Base-by-base conservation (phyloP, 1,140 invertebrate species). In the Zaprionus nigranus region DNA sequence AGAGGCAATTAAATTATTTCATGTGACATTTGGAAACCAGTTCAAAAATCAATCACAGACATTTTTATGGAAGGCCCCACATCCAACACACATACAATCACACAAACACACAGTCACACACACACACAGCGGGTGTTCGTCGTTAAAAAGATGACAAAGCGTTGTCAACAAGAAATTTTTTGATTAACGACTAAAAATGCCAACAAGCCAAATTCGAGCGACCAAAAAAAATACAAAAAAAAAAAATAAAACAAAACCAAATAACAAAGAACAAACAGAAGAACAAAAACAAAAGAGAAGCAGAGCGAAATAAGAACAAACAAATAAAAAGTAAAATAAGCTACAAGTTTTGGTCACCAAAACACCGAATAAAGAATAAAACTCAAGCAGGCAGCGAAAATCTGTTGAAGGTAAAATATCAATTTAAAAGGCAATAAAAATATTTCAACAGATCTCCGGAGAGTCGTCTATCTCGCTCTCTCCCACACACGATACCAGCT, bases 381-480 rank as follows among this genome's bases (percentile, higher is more conserved):
- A 53, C 30, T 40, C 36, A 67, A 77, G 53, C 82, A 70, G 78
- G 74, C 78, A 85, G 74, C 82, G 72, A 85, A 85, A 78, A 71
- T 85, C 70, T 64, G 73, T 84, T 83, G 78, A 88, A 84, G 82
- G 79, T 82, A 81, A 85, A 85, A 85, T 85, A 84, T 81, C 82
- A 85, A 85, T 85, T 85, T 86, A 86, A 86, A 86, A 86, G 79
- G 72, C 73, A 81, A 86, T 86, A 86, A 86, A 86, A 86, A 86
- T 86, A 86, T 82, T 86, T 86, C 72, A 79, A 30, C 61, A n/a
- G 36, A 34, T 63, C 67, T 28, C n/a, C 17, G 30, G 49, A 56
- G 54, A 17, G n/a, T 62, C 24, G 26, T 34, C 49, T 30, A 26
- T 38, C 22, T 46, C 79, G n/a, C 51, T 57, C 34, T 17, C 54